Evolutionary conservation across 53 echinoderm and acorn worm genomes (phyloP), one percentile per base, ranked within the genome.

Genomic region (Mesocentrotus franciscanus): DNA sequence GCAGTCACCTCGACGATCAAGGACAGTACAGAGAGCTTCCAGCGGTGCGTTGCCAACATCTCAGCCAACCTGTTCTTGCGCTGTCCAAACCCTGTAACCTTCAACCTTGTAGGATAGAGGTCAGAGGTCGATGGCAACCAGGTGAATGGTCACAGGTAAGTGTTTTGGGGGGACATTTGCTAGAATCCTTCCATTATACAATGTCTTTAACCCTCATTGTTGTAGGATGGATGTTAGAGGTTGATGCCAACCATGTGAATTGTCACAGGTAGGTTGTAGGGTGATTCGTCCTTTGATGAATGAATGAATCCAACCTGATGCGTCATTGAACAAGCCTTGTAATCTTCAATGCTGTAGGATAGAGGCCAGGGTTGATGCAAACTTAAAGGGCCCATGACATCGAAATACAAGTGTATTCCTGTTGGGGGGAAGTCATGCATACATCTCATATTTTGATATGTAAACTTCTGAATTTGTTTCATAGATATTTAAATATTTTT

Each of bases 21-120:
- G 99, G 99, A 55, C 99, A 99, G 96, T 99, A 98, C 96, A 96
- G 97, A 34, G 97, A 98, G 87, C 85, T 97, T 59, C 97, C 97
- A 13, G 97, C 97, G 9, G 92, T 71, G 36, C 94, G 97, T 10
- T 99, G 99, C 83, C 84, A 92, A n/a, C 89, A 96, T 92, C 85
- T 97, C 9, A 94, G 94, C 20, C 96, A 95, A 83, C 99, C 99
- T 20, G 64, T 90, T 16, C 87, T 98, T 16, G 72, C 97, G 7
- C 70, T 97, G 17, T 96, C 97, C 66, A 99, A 98, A 70, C 97
- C 98, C 17, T 99, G 99, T 91, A 97, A 97, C 85, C 78, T 90
- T 59, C 97, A 92, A 29, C 92, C 95, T 42, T 97, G 97, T 55
- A 35, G 55, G 84, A 92, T 95, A 60, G 92, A 96, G 94, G 96